Evolutionary conservation across 2,797 vertebrate genomes (phyloP).

Genomic region (Myotis findleyi): DNA sequence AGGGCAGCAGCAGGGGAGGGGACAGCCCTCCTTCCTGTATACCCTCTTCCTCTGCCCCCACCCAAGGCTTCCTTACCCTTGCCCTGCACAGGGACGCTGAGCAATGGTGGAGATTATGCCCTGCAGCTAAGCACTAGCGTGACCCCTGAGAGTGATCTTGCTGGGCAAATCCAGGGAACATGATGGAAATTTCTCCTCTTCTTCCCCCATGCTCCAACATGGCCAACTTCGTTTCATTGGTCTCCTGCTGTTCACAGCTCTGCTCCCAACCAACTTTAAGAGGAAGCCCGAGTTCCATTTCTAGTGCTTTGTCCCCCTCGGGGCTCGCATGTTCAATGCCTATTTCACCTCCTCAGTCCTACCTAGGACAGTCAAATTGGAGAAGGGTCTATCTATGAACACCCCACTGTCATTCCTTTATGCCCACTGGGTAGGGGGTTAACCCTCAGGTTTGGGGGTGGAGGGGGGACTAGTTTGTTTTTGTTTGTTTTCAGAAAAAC

Average conservation of each 20-base stretch:
- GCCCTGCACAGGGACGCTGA: slow-evolving; percentile 36
- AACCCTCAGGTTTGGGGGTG: neutral
- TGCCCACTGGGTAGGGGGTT: neutral
- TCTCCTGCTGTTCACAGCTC: slow-evolving; percentile 10
- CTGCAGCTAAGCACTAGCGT: neutral
- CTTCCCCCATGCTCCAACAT: neutral
- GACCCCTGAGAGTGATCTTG: neutral
- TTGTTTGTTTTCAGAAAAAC: neutral
- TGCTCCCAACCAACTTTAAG: neutral
- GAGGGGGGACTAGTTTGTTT: neutral
- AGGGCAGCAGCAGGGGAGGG: slow-evolving; percentile 56
- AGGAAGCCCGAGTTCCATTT: neutral
- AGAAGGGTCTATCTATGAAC: slow-evolving; percentile 24
- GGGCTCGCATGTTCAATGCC: neutral
- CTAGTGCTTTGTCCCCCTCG: neutral
- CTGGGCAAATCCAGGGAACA: slow-evolving; percentile 5
- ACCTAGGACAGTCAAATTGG: neutral
- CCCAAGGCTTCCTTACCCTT: neutral
- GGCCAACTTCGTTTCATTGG: slow-evolving; percentile 24
- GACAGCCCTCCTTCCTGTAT: slow-evolving; percentile 33
- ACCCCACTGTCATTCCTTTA: neutral
- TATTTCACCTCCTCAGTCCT: neutral
- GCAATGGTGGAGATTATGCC: neutral
- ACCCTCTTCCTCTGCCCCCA: slow-evolving; percentile 46
- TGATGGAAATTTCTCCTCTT: neutral